Base-by-base conservation (phyloP, 2,888 invertebrate genomes). In the Apamea sordens region DNA sequence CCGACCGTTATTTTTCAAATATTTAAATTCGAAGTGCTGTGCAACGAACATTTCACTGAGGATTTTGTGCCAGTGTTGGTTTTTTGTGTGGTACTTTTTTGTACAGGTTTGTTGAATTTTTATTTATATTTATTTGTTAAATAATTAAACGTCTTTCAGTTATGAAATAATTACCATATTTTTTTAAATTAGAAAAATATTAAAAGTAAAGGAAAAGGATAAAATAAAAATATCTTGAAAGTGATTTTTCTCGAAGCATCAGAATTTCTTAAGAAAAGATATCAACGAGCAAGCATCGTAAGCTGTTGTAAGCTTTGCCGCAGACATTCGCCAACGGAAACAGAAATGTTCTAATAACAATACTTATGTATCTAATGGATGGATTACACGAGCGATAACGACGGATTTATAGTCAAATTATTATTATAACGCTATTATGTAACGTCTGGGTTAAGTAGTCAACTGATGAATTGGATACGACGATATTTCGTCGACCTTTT, bases 31-130 rank as follows among this genome's bases (percentile, higher is more conserved):
- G 90, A 91, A 93, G 96, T 96, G 96, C 91, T 93, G 96, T 95
- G 96, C 90, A 92, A 93, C 93, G 83, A 93, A 93, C 95, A 92
- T 92, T 89, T 88, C 91, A 83, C 92, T 91, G 90, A 95, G 96
- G 96, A 96, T 96, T 96, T 95, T 95, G 96, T 95, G 95, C 92
- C 92, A 92, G 94, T 95, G 93, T 91, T 88, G 89, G 89, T 88
- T 88, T 86, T 88, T 89, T 91, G 92, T 91, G 89, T 91, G 83
- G 88, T 78, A 80, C 81, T 85, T 88, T 89, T 89, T 85, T 84
- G 82, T 87, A 87, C 77, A 89, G 95, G 95, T 95, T 92, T 90
- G 95, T 95, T 86, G 85, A 88, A 83, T 88, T 89, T 79, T 76
- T 50, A 83, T 81, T 80, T 77, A 80, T 86, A 59, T 73, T 82